Evolutionary conservation across 2,113 vertebrate species (phyloP).

Genomic region (Octodon degus): DNA sequence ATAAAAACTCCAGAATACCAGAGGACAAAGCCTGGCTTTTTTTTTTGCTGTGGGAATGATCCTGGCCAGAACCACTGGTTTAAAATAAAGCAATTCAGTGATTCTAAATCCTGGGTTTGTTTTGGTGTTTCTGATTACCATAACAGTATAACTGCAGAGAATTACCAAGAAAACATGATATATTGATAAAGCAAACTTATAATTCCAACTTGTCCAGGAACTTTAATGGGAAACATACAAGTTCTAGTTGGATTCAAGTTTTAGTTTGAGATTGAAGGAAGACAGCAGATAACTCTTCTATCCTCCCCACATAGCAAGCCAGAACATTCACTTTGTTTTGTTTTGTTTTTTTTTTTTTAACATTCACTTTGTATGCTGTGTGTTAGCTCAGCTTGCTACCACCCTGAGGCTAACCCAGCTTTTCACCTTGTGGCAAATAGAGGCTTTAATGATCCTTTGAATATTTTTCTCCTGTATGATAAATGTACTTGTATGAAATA

Average conservation of each 20-base stretch:
- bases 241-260: background rate
- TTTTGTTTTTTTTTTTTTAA: too few relatives aligned
- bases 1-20: too few relatives aligned
- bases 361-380: background rate
- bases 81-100: too few relatives aligned
- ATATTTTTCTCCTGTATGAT: background rate
- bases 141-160: background rate
- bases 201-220: background rate
- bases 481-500: conserved; percentile 29
- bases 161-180: background rate
- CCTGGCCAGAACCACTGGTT: too few relatives aligned
- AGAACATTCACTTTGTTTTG: background rate
- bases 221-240: background rate
- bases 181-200: background rate
- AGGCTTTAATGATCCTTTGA: conserved; percentile 27
- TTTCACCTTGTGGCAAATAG: conserved; percentile 38
- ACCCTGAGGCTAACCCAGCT: conserved; percentile 5
- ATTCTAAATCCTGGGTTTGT: too few relatives aligned
- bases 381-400: conserved; percentile 44
- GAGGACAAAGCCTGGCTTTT: too few relatives aligned
- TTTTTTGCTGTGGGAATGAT: too few relatives aligned
- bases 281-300: background rate
- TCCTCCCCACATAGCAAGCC: background rate
- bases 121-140: too few relatives aligned
- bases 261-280: background rate